Evolutionary conservation across 2,888 invertebrate genomes (phyloP), one percentile per base, ranked within the genome.

Genomic region (Cancer borealis): DNA sequence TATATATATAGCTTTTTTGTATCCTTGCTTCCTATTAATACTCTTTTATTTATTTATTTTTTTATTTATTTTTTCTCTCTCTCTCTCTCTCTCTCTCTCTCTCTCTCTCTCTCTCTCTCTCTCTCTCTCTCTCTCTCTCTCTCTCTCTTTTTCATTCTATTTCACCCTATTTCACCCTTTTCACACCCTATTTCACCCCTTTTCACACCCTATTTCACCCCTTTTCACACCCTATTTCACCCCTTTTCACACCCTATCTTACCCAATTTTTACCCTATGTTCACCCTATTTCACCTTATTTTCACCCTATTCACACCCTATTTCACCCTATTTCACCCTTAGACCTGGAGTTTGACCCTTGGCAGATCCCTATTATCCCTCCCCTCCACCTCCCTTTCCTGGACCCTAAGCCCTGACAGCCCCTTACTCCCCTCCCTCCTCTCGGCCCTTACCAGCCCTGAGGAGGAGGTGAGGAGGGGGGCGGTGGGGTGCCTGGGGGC

Each of bases 351-450:
- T 30, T 79, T 94, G 17, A 90, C 30, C n/a, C 90, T 94, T 21
- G 94, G 94, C 6, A 26, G 84, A 87, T 12, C 92, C n/a, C 66
- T 94, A 0, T 46, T 94, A 10, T 26, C 84, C 54, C 84, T 79
- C 30, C 54, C 92, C 21, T 12, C 30, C 49, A 90, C 88, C n/a
- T 12, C 66, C 39, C 47, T 92, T 5, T 49, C 94, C 12, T 95
- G 93, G 94, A n/a, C 88, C 14, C 91, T 95, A 8, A 54, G 73
- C 47, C 91, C 94, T 6, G 60, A 21, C 3, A 66, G 90, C 66
- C 92, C 93, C 39, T 10, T 95, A 39, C 88, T 95, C 30, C 94
- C 94, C 14, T 8, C 93, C 79, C 91, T 95, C 1, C 60, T 95
- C 14, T 88, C 91, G 39, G 88, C 92, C 3, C 87, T 93, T 2